These are phyloP conservation scores for Neofelis nebulosa DNA, from an alignment of 2,113 vertebrate genomes.

Conservation along the genomic window DNA sequence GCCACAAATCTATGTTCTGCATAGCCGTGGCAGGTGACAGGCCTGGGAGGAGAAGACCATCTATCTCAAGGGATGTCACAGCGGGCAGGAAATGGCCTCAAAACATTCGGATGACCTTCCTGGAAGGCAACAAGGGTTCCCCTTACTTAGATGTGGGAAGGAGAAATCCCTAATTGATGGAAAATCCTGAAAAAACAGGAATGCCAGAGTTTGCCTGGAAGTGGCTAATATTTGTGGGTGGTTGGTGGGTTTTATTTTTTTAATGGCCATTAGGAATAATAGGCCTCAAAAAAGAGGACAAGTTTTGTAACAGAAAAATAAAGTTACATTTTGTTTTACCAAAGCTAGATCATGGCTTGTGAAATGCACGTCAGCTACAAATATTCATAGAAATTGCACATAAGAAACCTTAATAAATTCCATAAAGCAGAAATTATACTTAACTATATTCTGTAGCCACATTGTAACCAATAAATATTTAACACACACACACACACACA, in stretches of 20 bases:
- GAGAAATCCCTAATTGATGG: neutral
- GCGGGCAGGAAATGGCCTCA: neutral
- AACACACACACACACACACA: neutral
- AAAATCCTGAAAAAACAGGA: neutral
- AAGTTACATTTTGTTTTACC: slow-evolving; percentile 33
- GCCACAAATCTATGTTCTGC: neutral
- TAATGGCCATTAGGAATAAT: neutral
- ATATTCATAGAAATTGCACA: neutral
- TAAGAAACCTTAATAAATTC: neutral
- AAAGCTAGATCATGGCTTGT: neutral
- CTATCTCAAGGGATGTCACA: neutral
- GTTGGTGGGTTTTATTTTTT: neutral
- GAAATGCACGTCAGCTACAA: neutral
- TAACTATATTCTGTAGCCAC: neutral
- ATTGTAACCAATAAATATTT: neutral
- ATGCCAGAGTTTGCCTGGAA: neutral
- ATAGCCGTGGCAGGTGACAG: neutral
- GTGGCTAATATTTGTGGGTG: neutral
- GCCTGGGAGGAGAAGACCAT: neutral
- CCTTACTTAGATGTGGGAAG: neutral
- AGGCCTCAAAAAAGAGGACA: neutral
- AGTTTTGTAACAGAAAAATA: neutral
- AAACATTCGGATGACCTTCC: neutral
- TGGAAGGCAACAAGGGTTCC: neutral
- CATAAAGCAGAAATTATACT: neutral